Evolutionary conservation across 1,140 invertebrate species (phyloP), one percentile per base, ranked within the genome.

Genomic region (Vanessa atalanta): DNA sequence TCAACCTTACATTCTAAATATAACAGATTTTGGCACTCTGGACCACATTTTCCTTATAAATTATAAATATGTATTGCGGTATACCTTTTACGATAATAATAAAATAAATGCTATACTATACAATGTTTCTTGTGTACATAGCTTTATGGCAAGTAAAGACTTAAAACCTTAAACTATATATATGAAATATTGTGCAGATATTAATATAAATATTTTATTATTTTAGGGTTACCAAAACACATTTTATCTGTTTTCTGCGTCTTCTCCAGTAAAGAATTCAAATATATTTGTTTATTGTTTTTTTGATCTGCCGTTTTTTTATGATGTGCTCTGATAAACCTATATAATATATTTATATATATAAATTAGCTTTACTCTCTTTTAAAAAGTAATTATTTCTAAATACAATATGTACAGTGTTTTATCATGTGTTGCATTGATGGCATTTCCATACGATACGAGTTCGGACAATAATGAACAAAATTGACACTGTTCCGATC

Each of bases 1-100:
- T 91, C 89, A 86, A 89, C 83, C 71, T 77, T 76, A 81, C 61
- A 71, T 51, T 48, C 50, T 68, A 73, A 79, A 71, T 70, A 72
- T 72, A 67, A 86, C 64, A 84, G 77, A 87, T 84, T 88, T 92
- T 92, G 89, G 90, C 90, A 92, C 90, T 84, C 73, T 82, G 87
- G 88, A 90, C 90, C 88, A 90, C 88, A 89, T 80, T 85, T 81
- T 71, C 64, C 68, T 69, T 81, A 77, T 26, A 16, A 31, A 50
- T 51, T 65, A 75, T 31, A 47, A 53, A 57, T 66, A 64, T 69
- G 31, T 60, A 65, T 70, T 65, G 63, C 68, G 53, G 16, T 57
- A 57, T 57, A 57, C 20, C 53, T 23, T 23, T 57, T 43, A 80
- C 76, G 51, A 75, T 73, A 81, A 53, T 77, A 75, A 79, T 70